Percentiles rank a stretch among this genome's conserved stretches.
phyloP scores from a whole-genome alignment of 2,797 vertebrate species.

The Protonibea diacanthus region DNA sequence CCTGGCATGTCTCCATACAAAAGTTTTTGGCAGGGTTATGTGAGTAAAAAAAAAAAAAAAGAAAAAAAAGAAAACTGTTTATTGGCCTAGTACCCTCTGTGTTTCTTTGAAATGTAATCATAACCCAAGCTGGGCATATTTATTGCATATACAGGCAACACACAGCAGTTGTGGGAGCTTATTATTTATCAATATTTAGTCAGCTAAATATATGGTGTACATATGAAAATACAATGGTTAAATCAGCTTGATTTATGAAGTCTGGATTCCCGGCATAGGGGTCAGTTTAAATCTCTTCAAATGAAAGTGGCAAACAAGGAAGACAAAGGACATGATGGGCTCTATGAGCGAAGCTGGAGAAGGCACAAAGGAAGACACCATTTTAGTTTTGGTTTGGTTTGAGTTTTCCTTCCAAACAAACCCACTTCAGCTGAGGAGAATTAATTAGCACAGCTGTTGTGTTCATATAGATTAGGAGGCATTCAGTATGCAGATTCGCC shows the following conservation, averaged over 20 bases:
- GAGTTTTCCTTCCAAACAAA: conserved; percentile 44
- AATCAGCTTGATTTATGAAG: conserved; percentile 60
- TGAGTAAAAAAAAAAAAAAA: conserved; percentile 57
- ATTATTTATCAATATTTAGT: conserved; percentile 73
- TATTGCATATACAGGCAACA: conserved; percentile 71
- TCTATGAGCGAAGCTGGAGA: conserved; percentile 35
- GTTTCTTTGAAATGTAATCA: conserved; percentile 79
- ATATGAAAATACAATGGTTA: conserved; percentile 57
- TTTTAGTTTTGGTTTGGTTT: conserved; percentile 40
- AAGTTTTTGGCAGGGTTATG: conserved; percentile 66
- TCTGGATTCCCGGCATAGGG: conserved; percentile 33
- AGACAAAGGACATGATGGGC: conserved; percentile 35
- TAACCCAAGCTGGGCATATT: conserved; percentile 72
- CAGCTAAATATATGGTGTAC: conserved; percentile 49
- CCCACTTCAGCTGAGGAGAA: conserved; percentile 8
- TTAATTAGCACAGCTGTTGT: conserved; percentile 36
- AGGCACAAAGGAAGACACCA: conserved; percentile 24
- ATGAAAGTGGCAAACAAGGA: conserved; percentile 58
- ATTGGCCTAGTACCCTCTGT: conserved; percentile 72
- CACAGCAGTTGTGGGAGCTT: conserved; percentile 40
- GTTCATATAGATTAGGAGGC: conserved; percentile 32
- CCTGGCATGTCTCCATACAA: conserved; percentile 70
- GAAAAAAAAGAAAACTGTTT: conserved; percentile 69
- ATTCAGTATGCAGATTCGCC: background rate
- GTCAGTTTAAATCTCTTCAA: conserved; percentile 56